Evolutionary conservation across 2,888 invertebrate genomes (phyloP).

Genomic region (Seladonia tumulorum): DNA sequence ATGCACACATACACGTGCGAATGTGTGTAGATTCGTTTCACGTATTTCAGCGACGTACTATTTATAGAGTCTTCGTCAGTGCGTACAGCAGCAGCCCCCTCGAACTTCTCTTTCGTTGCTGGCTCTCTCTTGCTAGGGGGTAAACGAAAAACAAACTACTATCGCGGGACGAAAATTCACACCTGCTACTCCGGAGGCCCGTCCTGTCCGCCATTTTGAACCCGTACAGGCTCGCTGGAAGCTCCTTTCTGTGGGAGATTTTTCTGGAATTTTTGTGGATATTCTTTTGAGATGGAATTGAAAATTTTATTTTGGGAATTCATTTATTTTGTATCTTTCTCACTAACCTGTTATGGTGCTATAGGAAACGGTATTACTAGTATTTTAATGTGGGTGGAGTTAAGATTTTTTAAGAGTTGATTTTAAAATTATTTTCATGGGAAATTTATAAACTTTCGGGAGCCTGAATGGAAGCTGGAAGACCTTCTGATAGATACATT

Average conservation of each 20-base stretch:
- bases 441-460: no score
- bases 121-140: slow-evolving; percentile 35
- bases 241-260: neutral
- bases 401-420: neutral
- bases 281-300: neutral
- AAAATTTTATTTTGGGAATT: neutral
- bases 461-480: no score
- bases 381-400: neutral
- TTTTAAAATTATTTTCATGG: no score
- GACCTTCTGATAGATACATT: no score
- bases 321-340: neutral
- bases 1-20: neutral
- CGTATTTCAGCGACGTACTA: slow-evolving; percentile 72
- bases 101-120: slow-evolving; percentile 14
- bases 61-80: slow-evolving; percentile 78
- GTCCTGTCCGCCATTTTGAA: neutral
- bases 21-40: slow-evolving; percentile 51
- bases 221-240: neutral
- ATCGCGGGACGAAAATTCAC: slow-evolving; percentile 41
- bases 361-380: no score
- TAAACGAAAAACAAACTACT: slow-evolving; percentile 39
- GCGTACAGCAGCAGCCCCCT: slow-evolving; percentile 52
- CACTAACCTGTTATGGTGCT: no score
- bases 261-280: neutral
- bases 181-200: slow-evolving; percentile 28